Conservation (phyloP, 2,113 vertebrate species). For the Callorhinus ursinus region DNA sequence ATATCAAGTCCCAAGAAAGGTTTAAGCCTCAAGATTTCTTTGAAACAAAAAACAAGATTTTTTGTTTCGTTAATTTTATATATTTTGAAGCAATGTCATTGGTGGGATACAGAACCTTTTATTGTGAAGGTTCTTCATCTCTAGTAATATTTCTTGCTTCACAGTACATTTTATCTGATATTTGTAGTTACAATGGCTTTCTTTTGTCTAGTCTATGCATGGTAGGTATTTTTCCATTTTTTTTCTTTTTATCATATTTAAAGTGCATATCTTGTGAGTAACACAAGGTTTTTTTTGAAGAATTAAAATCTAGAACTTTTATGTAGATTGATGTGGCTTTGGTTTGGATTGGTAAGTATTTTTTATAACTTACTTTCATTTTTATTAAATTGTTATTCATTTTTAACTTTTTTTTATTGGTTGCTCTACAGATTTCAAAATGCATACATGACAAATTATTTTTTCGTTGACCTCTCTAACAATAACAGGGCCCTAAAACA, state of each 20-base stretch:
- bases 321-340: neutral
- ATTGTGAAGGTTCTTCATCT: neutral
- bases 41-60: neutral
- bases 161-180: neutral
- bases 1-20: neutral
- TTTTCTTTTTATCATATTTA: neutral
- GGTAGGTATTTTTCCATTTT: neutral
- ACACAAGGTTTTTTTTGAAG: neutral
- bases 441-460: neutral
- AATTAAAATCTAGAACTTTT: slow-evolving; percentile 31
- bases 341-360: neutral
- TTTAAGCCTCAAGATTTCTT: neutral
- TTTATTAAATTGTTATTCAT: neutral
- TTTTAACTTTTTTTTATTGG: neutral
- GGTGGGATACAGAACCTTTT: neutral
- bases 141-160: neutral
- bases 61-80: neutral
- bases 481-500: neutral
- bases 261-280: neutral
- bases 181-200: neutral
- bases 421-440: neutral
- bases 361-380: slow-evolving; percentile 4
- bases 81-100: neutral
- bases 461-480: neutral
- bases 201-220: neutral